These are phyloP conservation scores for Astyanax mexicanus DNA, from an alignment of 2,797 vertebrate genomes.

Conservation along the genomic window DNA sequence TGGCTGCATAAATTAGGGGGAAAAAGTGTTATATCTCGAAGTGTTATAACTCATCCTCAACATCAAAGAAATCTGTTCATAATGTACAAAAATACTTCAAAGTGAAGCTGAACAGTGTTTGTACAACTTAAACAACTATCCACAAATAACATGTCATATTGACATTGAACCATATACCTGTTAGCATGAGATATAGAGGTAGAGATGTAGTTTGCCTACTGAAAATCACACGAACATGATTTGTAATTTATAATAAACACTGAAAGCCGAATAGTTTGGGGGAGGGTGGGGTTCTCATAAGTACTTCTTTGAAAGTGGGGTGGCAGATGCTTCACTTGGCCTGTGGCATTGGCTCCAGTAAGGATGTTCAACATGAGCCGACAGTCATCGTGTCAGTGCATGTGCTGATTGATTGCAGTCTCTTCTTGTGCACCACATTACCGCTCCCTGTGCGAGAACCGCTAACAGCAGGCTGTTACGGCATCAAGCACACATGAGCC, in stretches of 20 bases:
- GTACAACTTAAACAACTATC: no score
- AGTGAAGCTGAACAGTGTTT: no score
- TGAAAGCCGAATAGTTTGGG: not conserved
- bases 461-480: conserved; percentile 48
- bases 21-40: no score
- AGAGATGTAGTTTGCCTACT: no score
- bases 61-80: no score
- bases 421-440: conserved; percentile 18
- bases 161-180: no score
- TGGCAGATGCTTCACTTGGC: not conserved
- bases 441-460: conserved; percentile 30
- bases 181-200: no score
- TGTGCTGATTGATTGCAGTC: not conserved
- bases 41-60: no score
- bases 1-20: no score
- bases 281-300: not conserved
- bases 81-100: no score
- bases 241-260: not conserved
- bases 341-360: not conserved
- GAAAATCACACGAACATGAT: not conserved
- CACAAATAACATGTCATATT: no score
- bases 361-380: conserved; percentile 1
- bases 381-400: not conserved
- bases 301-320: not conserved
- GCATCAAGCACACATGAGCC: conserved; percentile 46